Evolutionary conservation across 2,888 invertebrate species (phyloP).

Genomic region (Hypomecis atomaria): DNA sequence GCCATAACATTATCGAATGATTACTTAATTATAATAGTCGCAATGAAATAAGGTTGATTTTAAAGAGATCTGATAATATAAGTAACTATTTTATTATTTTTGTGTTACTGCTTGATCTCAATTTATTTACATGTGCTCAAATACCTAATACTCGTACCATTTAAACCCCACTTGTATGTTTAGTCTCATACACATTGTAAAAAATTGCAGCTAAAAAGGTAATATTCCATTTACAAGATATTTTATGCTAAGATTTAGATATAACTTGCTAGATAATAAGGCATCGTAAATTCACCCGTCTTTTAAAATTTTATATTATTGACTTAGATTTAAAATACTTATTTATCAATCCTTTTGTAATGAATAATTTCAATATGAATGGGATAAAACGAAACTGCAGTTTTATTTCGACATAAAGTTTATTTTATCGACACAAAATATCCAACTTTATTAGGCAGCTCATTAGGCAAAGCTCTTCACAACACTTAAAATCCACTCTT

Average conservation of each 20-base stretch:
- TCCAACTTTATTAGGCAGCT: constrained; percentile 50
- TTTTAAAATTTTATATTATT: constrained; percentile 84
- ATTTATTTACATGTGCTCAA: constrained; percentile 56
- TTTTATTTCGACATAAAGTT: constrained; percentile 62
- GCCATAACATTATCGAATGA: constrained; percentile 17
- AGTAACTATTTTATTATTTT: constrained; percentile 19
- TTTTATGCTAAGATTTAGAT: constrained; percentile 73
- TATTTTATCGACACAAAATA: constrained; percentile 64
- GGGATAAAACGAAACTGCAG: constrained; percentile 66
- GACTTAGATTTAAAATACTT: constrained; percentile 83
- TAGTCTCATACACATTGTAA: constrained; percentile 34
- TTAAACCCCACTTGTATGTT: constrained; percentile 25
- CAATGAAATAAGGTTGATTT: constrained; percentile 16
- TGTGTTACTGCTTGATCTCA: constrained; percentile 56
- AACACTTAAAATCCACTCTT: constrained; percentile 15
- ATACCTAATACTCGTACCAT: constrained; percentile 31
- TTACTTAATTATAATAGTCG: constrained; percentile 11
- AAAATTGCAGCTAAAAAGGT: constrained; percentile 52
- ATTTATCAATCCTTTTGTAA: constrained; percentile 82
- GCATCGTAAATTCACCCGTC: constrained; percentile 83
- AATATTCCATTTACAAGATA: constrained; percentile 84
- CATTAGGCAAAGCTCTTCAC: constrained; percentile 37
- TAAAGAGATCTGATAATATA: constrained; percentile 18
- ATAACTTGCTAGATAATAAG: constrained; percentile 75
- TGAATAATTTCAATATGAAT: constrained; percentile 80